These are phyloP conservation scores for Peucedramus taeniatus DNA, from an alignment of 2,113 vertebrate genomes.

Conservation along the genomic window DNA sequence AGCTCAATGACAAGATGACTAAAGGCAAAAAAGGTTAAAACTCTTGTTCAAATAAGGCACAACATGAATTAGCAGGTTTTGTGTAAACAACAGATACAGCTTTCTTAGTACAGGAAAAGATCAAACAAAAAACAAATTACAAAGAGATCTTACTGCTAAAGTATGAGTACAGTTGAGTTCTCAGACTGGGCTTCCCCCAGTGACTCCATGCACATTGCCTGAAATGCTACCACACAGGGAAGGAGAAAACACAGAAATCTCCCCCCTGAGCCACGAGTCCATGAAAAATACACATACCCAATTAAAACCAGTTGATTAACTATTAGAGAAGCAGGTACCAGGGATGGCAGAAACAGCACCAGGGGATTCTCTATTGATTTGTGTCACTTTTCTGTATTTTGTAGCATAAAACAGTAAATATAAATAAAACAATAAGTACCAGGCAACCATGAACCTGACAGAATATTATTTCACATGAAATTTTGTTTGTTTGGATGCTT, in stretches of 20 bases:
- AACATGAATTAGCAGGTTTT: neutral
- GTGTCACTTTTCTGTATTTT: neutral
- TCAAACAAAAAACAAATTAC: neutral
- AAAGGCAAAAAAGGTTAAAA: neutral
- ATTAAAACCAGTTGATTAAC: neutral
- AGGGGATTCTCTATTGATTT: neutral
- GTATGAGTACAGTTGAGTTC: rapidly evolving
- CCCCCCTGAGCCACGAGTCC: rapidly evolving
- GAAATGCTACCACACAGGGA: neutral
- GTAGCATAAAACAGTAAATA: neutral
- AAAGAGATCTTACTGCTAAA: neutral
- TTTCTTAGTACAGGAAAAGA: neutral
- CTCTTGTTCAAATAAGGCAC: neutral
- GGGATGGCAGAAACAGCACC: neutral
- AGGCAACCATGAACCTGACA: neutral
- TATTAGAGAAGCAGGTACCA: neutral
- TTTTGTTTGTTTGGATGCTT: neutral
- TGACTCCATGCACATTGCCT: neutral
- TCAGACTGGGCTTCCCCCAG: neutral
- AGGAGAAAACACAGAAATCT: neutral
- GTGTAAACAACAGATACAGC: neutral
- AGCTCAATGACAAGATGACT: neutral
- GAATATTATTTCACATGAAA: neutral
- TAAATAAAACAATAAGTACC: neutral
- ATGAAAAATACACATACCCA: neutral